Base-by-base conservation (phyloP, 2,888 invertebrate species). In the Drosophila birchii region DNA sequence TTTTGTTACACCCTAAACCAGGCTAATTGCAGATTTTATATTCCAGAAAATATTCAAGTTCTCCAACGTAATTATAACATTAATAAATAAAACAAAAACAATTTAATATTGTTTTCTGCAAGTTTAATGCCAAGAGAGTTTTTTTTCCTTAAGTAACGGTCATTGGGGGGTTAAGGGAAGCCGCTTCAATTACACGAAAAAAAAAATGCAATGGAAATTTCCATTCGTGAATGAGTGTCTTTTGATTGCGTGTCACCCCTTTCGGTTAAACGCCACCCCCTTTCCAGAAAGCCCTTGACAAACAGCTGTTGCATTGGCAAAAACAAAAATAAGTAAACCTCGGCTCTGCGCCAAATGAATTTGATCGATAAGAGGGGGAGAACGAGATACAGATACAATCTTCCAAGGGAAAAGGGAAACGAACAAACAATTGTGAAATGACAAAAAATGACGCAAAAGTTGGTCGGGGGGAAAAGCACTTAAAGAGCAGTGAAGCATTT, bases 161-260 rank as follows among this genome's bases (percentile, higher is more conserved):
- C 43, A 12, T 3, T 51, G 16, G 55, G 23, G 81, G 80, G 86
- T 87, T 88, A 83, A 88, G 38, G 8, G 36, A 47, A 61, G 58
- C 41, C 64, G 41, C 62, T 63, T 43, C 75, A 85, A 74, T 81
- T 76, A 70, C 45, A 78, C 70, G 63, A 81, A 79, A 29, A 29
- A 29, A 29, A 90, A 83, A 82, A 75, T 79, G 80, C 79, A 83
- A 36, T 88, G 91, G 91, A 90, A 90, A 88, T 80, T 90, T 90
- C 90, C 91, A 87, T 62, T 78, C 72, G 77, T 32, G 59, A 60
- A 39, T 62, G 62, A 60, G 44, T 71, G 63, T 43, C 41, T 73
- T 63, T 66, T 38, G 47, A 53, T 53, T 69, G 60, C 47, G 49
- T 47, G 53, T 64, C 47, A 26, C 44, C 60, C 54, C 43, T 58